These are phyloP conservation scores for Lasioglossum lativentre DNA, from an alignment of 2,888 invertebrate genomes.

Conservation along the genomic window DNA sequence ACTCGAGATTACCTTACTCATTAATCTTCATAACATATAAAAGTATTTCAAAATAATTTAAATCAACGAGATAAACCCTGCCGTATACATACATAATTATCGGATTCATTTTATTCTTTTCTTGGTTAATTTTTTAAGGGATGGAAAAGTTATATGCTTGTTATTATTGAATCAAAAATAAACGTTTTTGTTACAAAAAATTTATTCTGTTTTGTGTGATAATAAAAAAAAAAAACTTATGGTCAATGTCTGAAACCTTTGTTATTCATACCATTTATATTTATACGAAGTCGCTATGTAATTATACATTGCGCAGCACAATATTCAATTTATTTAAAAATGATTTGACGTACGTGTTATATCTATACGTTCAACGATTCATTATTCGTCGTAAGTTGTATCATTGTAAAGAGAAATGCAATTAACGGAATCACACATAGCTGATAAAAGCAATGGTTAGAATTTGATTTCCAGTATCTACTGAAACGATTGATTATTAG, in stretches of 20 bases:
- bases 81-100: too few species aligned
- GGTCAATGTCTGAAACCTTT: background rate
- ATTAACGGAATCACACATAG: conserved; percentile 4
- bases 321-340: background rate
- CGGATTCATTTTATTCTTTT: background rate
- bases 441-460: background rate
- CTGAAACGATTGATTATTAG: background rate
- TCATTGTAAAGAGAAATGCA: conserved; percentile 13
- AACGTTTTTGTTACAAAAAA: background rate
- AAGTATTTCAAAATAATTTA: background rate
- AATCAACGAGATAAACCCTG: background rate
- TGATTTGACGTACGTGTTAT: background rate
- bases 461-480: background rate
- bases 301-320: background rate
- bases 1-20: background rate
- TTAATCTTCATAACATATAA: background rate
- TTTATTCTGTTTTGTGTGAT: background rate
- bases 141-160: background rate
- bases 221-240: background rate
- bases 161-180: background rate
- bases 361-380: background rate
- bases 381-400: background rate
- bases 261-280: background rate
- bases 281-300: background rate
- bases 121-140: background rate